phyloP scores from a whole-genome alignment of 1,140 invertebrate genomes.

The Vanessa tameamea region DNA sequence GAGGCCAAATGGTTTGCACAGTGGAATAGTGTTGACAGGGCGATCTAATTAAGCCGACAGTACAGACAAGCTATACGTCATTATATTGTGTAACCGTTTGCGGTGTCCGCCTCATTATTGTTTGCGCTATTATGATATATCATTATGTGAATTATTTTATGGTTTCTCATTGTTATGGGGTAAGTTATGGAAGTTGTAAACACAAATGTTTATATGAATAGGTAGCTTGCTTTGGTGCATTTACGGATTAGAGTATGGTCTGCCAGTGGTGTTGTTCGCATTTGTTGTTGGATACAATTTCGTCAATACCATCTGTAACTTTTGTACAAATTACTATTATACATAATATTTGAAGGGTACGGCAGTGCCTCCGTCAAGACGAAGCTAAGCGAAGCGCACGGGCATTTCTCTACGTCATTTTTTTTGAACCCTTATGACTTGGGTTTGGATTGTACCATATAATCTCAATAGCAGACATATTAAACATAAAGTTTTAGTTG shows the following conservation, averaged over 20 bases:
- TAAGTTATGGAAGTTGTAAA: neutral
- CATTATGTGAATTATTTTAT: constrained; percentile 12
- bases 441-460: too few species aligned
- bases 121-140: constrained; percentile 35
- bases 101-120: constrained; percentile 48
- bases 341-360: too few species aligned
- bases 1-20: constrained; percentile 44
- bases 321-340: too few species aligned
- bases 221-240: neutral
- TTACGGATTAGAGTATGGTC: neutral
- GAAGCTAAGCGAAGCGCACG: too few species aligned
- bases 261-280: too few species aligned
- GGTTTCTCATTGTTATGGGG: constrained; percentile 4
- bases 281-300: too few species aligned
- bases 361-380: too few species aligned
- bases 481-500: too few species aligned
- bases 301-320: too few species aligned
- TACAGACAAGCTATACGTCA: constrained; percentile 61
- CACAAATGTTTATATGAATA: neutral
- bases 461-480: too few species aligned
- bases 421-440: too few species aligned
- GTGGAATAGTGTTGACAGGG: constrained; percentile 50
- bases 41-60: constrained; percentile 66
- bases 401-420: too few species aligned
- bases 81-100: constrained; percentile 51